Evolutionary conservation across 2,888 invertebrate species (phyloP), one percentile per base, ranked within the genome.

Genomic region (Drosophila atripex): DNA sequence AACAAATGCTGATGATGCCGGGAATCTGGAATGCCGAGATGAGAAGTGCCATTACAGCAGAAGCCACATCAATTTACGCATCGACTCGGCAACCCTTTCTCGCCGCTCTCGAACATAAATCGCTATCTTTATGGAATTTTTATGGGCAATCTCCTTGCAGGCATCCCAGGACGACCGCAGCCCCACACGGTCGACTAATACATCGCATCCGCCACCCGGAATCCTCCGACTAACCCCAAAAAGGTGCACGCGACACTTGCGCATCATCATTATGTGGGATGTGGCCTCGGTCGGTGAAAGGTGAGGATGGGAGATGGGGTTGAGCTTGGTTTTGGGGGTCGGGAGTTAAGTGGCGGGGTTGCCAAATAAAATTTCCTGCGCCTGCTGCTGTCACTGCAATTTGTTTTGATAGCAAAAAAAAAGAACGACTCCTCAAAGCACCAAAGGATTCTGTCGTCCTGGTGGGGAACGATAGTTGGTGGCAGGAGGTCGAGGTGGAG

Each of bases 91-190:
- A 87, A 84, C 82, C 87, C 87, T 85, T 83, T 60, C 60, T 61
- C 60, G 70, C 56, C 11, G 16, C 35, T 46, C 57, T 46, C 69
- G 65, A 70, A 76, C 79, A 88, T 89, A 89, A 89, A 89, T 89
- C 85, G 89, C 79, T 88, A 89, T 89, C 89, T 89, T 89, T 89
- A 89, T 89, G 87, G 88, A 89, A 87, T 89, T 89, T 89, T 89
- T 89, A 89, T 89, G 89, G 89, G 86, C 89, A 89, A 89, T 89
- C 89, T 89, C 89, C 89, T 89, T 54, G 86, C 84, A 89, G 89
- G 78, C 84, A 77, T 76, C 76, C 73, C 68, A 74, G 61, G 63
- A 72, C 74, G 46, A 47, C 60, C 59, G 53, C 75, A 52, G 30
- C 52, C 59, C 35, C 70, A 47, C 68, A 41, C 72, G 57, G 59